A percentile compares a stretch with the other conserved stretches of the same genome.
phyloP scores from a whole-genome alignment of 2,888 invertebrate species.

The Pristionchus exspectatus region DNA sequence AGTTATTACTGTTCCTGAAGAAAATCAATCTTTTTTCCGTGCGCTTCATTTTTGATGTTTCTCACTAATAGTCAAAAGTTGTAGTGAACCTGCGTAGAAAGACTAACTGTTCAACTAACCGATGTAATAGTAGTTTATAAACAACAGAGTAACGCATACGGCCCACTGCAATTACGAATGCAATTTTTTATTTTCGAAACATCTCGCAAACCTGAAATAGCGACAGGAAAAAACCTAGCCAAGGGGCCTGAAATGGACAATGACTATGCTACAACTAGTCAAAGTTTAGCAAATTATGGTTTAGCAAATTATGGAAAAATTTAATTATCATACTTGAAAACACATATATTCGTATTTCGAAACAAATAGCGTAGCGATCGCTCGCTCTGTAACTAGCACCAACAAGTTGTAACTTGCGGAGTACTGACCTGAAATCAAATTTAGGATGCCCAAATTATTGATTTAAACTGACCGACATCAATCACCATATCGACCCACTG shows the following conservation, averaged over 20 bases:
- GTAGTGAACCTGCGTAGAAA: not conserved
- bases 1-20: not conserved
- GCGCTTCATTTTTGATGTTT: no score
- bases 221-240: not conserved
- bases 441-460: not conserved
- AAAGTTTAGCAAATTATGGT: not conserved
- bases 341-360: slow-evolving; percentile 22
- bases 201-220: slow-evolving; percentile 14
- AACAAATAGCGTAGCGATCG: not conserved
- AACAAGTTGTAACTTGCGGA: slow-evolving; percentile 28
- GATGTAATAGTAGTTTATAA: slow-evolving; percentile 38
- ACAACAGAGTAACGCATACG: not conserved
- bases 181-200: not conserved
- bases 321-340: not conserved
- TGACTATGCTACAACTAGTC: not conserved
- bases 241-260: not conserved
- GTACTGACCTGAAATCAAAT: slow-evolving; percentile 5
- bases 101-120: not conserved
- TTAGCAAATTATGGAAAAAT: not conserved
- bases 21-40: not conserved
- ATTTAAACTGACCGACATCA: not conserved
- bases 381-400: not conserved
- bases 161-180: slow-evolving; percentile 5
- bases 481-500: not conserved
- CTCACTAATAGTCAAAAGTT: no score